Base-by-base conservation (phyloP, 2,888 invertebrate genomes). In the Cantharis lateralis region DNA sequence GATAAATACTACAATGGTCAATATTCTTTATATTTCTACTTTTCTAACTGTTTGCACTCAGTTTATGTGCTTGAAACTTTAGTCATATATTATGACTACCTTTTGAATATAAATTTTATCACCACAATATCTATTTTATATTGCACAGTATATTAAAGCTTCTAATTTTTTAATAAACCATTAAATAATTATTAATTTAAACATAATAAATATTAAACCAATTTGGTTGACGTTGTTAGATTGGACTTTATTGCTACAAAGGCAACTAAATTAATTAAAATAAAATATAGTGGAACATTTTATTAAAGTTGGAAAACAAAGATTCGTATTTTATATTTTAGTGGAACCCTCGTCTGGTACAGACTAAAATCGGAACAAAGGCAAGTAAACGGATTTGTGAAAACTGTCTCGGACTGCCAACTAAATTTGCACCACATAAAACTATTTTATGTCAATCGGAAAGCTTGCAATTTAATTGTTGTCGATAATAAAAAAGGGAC, bases 1-100 rank as follows among this genome's bases (percentile, higher is more conserved):
- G 78, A 75, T 78, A 78, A 78, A 78, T 78, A 71, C 78, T 75
- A 75, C 70, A 78, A 78, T 77, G 77, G 77, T 75, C 77, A 77
- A 77, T 77, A 77, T 76, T 72, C 72, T 18, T 70, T 63, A 74
- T 64, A 73, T 61, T 71, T 76, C 73, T 72, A 76, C 73, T 76
- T 73, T 62, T 76, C 66, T 66, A 70, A 72, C 70, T 64, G 63
- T 62, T 70, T 11, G 15, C 61, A 24, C 24, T 28, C 15, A 71
- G 48, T 71, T 71, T 75, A 68, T 71, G 70, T 75, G 66, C 26
- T 68, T 66, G 64, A 66, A 66, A 66, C 64, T 74, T 16, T 28
- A 16, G 32, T 74, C 69, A 62, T 63, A 62, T 70, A 24, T 48
- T 48, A 48, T 7, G 48, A n/a, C 48, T 48, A 48, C n/a, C n/a